These are phyloP conservation scores for Mastacembelus armatus DNA, from an alignment of 2,797 vertebrate genomes.

Conservation along the genomic window DNA sequence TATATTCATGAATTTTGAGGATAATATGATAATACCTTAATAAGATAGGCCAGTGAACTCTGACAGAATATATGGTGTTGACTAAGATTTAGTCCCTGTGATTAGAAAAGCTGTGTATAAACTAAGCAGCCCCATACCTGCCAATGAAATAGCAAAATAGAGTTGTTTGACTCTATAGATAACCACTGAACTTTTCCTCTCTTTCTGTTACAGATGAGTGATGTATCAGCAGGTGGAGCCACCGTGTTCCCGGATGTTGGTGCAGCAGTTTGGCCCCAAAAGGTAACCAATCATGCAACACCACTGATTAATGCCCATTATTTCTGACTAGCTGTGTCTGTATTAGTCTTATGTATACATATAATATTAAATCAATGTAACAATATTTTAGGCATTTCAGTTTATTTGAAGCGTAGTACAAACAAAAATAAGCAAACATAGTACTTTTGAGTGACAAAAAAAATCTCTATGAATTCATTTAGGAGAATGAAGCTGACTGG, in stretches of 20 bases:
- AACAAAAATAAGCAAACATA: background rate
- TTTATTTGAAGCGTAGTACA: background rate
- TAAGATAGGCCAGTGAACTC: too few species aligned
- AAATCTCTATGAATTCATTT: background rate
- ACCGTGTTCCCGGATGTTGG: constrained; percentile 99
- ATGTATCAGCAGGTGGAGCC: constrained; percentile 95
- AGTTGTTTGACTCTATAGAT: too few species aligned
- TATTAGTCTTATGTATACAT: background rate
- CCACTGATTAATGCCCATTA: background rate
- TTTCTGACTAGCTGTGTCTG: background rate
- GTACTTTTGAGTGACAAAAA: too few species aligned
- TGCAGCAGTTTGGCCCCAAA: constrained; percentile 93
- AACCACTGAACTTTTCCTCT: constrained; percentile 9
- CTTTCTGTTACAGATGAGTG: constrained; percentile 90
- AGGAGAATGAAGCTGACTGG: background rate
- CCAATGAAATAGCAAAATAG: background rate
- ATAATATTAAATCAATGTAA: background rate
- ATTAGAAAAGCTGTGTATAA: background rate
- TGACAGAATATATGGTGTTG: too few species aligned
- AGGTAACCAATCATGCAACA: constrained; percentile 80
- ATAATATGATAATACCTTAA: too few species aligned
- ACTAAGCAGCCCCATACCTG: background rate
- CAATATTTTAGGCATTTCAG: background rate
- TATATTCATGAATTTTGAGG: too few species aligned
- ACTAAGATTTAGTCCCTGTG: background rate